Base-by-base conservation (phyloP, 2,888 invertebrate genomes). In the Drosophila vallismaia region DNA sequence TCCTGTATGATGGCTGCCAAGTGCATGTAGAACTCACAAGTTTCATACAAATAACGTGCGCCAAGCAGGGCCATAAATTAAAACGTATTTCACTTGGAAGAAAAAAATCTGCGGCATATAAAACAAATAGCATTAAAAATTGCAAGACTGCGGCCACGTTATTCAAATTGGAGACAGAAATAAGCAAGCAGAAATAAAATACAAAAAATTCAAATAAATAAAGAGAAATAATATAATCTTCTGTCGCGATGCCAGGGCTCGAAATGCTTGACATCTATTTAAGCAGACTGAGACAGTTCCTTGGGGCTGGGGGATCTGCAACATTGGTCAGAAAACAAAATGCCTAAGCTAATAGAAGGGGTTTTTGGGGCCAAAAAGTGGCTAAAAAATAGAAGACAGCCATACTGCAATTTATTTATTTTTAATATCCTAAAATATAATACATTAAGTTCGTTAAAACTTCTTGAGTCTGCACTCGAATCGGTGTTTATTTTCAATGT, bases 51-150 rank as follows among this genome's bases (percentile, higher is more conserved):
- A 52, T 67, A 67, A 85, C 82, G 79, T 77, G 73, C 71, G 77
- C 74, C 66, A 74, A 67, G 76, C 46, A 53, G 51, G 70, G 75
- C 53, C 86, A 89, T 89, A 89, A 89, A 89, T 89, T 86, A 79
- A 83, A 87, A 59, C 81, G 87, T 80, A 89, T 87, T 88, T 89
- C 88, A 89, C 78, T 89, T 88, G 89, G 89, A 89, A 89, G 82
- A 85, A 83, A 87, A 85, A 85, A 88, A 83, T 80, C 74, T 76
- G 72, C 75, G 74, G 71, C 79, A 73, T 67, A 77, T 63, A 82
- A 84, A 83, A 85, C 83, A 83, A 85, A 85, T 85, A 79, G 85
- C 80, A 73, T 85, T 75, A 72, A 79, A 85, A 84, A 78, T 71
- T 80, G 70, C 73, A 75, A 81, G 80, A 71, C 82, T 19, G 52